phyloP scores from a whole-genome alignment of 2,888 invertebrate genomes.

The Mythimna albipuncta region DNA sequence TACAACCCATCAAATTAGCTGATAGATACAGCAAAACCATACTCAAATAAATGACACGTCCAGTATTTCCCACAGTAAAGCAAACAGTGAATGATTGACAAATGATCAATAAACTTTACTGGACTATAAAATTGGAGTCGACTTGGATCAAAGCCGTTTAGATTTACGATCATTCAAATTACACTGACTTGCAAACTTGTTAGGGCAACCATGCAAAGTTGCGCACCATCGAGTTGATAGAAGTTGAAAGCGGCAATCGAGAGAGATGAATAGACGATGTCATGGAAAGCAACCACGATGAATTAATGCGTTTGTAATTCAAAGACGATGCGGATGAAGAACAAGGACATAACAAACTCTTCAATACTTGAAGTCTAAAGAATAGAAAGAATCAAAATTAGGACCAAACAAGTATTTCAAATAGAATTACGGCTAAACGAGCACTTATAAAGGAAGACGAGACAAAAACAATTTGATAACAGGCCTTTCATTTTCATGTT shows the following conservation, averaged over 20 bases:
- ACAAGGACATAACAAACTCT: not conserved
- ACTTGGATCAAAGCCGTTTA: slow-evolving; percentile 57
- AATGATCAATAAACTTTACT: slow-evolving; percentile 62
- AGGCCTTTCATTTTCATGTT: slow-evolving; percentile 43
- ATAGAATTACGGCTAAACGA: slow-evolving; percentile 24
- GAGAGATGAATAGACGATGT: slow-evolving; percentile 27
- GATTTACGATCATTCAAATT: slow-evolving; percentile 61
- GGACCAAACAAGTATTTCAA: not conserved
- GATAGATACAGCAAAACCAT: slow-evolving; percentile 17
- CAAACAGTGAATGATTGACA: slow-evolving; percentile 49
- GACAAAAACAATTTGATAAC: slow-evolving; percentile 28
- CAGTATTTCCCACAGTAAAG: slow-evolving; percentile 38
- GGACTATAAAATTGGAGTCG: slow-evolving; percentile 61
- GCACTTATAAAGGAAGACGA: slow-evolving; percentile 23
- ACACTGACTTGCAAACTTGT: slow-evolving; percentile 37
- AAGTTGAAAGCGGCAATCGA: slow-evolving; percentile 32
- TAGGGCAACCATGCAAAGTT: slow-evolving; percentile 49
- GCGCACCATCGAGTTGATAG: slow-evolving; percentile 23
- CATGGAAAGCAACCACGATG: slow-evolving; percentile 2
- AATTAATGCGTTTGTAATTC: not conserved
- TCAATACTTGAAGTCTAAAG: not conserved
- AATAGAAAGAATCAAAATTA: not conserved
- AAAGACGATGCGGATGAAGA: not conserved
- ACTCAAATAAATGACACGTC: slow-evolving; percentile 28
- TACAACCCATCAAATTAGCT: not conserved